Conservation (phyloP, 2,888 invertebrate species). For the Callimorpha dominula region DNA sequence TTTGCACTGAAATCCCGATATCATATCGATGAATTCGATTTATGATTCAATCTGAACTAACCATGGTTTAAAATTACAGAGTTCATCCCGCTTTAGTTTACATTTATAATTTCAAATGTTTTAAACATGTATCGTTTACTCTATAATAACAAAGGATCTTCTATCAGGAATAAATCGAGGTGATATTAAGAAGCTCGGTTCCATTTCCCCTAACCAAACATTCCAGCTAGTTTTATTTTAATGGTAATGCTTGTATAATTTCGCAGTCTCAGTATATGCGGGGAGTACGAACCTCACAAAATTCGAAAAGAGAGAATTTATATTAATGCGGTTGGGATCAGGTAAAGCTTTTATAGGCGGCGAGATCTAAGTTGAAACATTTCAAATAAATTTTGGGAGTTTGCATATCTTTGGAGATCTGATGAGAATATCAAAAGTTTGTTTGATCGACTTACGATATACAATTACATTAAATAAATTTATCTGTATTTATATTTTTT, state of each 20-base stretch:
- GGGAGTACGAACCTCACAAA: slow-evolving; percentile 47
- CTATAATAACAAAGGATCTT: not conserved
- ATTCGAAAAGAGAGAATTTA: slow-evolving; percentile 60
- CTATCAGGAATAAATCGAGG: not conserved
- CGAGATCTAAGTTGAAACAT: slow-evolving; percentile 33
- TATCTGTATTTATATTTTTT: too few species aligned
- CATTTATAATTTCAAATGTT: not conserved
- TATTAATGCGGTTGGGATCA: slow-evolving; percentile 54
- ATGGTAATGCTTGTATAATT: slow-evolving; percentile 53
- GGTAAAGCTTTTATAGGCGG: slow-evolving; percentile 52
- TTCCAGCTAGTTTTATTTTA: slow-evolving; percentile 51
- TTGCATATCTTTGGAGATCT: slow-evolving; percentile 17
- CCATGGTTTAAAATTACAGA: too few species aligned
- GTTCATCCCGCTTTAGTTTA: not conserved
- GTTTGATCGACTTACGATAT: slow-evolving; percentile 13
- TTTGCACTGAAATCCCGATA: too few species aligned
- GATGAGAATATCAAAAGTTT: slow-evolving; percentile 18
- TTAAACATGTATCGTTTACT: not conserved
- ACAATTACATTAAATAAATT: too few species aligned
- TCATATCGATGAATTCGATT: not conserved
- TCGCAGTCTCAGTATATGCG: slow-evolving; percentile 39
- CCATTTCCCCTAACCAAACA: slow-evolving; percentile 45
- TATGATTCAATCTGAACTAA: not conserved
- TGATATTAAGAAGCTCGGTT: slow-evolving; percentile 28
- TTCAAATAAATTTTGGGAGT: slow-evolving; percentile 30